Evolutionary conservation across 2,113 vertebrate species (phyloP), one percentile per base, ranked within the genome.

Genomic region (Nothoprocta pentlandii): DNA sequence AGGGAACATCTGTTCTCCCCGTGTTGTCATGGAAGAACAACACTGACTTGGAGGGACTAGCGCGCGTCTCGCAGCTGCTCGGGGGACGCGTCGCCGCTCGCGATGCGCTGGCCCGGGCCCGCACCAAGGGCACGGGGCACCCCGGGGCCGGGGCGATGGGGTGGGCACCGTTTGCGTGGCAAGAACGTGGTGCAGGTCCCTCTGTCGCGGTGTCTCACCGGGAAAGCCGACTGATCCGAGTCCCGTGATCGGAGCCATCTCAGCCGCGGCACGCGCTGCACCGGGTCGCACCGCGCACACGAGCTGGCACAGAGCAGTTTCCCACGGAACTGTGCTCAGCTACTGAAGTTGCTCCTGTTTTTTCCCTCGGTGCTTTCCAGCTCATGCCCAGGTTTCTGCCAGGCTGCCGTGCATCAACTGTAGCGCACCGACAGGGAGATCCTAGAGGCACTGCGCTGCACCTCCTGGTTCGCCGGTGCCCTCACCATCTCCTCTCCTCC

Each of bases 221-320:
- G 46, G 56, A 58, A 87, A 89, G 81, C 30, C 36, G 46, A 42
- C 15, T 25, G 64, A 46, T 36, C 77, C 42, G 25, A 78, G 46
- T 49, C 6, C 51, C 34, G 64, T 4, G 0, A 17, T 30, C 34
- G 39, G 9, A 10, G 11, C 76, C n/a, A 64, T 75, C 51, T 63
- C 56, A 36, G 21, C 34, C 13, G 25, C 39, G 71, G 26, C 3
- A 26, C 30, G 4, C 1, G 70, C 10, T 46, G 64, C 14, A 16
- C 41, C 8, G 9, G 59, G 42, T 20, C 36, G 14, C 51, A 26
- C 53, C 42, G 36, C 36, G 15, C 34, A 68, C 0, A 1, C 0
- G 2, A 63, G 49, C 67, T 28, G 51, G 61, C 28, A 87, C 42
- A 2, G 0, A 89, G 80, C 42, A 64, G 79, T 47, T 46, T 92